Percentiles rank a stretch among this genome's conserved stretches.
phyloP scores from a whole-genome alignment of 2,113 vertebrate species.

The Hyperopisus bebe region DNA sequence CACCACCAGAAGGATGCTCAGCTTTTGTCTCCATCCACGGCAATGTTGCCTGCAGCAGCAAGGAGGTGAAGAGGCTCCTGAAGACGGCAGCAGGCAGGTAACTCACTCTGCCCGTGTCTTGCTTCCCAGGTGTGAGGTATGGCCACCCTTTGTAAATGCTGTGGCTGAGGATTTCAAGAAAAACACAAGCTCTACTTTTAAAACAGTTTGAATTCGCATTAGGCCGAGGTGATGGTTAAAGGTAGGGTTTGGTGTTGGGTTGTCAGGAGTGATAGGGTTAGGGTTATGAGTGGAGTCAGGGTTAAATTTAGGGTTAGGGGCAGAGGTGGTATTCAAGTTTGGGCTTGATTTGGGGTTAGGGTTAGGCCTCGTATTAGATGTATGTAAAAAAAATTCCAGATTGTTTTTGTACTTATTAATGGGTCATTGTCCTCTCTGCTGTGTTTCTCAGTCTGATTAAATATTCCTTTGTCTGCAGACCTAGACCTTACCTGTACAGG shows the following conservation, averaged over 20 bases:
- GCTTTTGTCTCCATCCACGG: slow-evolving; percentile 85
- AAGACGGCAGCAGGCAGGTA: slow-evolving; percentile 85
- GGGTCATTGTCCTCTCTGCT: not conserved
- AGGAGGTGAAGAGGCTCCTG: slow-evolving; percentile 86
- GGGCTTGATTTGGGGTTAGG: too few species aligned
- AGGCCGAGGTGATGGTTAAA: not conserved
- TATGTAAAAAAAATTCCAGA: not conserved
- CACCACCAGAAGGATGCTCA: slow-evolving; percentile 75
- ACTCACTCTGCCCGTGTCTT: slow-evolving; percentile 21
- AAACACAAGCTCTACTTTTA: not conserved
- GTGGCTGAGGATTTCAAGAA: not conserved
- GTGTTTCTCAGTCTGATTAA: not conserved
- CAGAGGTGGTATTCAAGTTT: not conserved
- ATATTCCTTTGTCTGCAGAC: slow-evolving; percentile 55
- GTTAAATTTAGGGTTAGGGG: not conserved
- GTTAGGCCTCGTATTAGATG: not conserved
- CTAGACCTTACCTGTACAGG: slow-evolving; percentile 81
- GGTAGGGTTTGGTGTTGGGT: not conserved
- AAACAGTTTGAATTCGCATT: not conserved
- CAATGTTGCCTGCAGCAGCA: slow-evolving; percentile 79
- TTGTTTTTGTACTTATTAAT: not conserved
- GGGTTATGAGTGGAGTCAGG: not conserved
- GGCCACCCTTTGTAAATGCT: not conserved
- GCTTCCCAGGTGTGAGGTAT: not conserved
- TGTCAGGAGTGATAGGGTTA: not conserved